Base-by-base conservation (phyloP, 2,797 vertebrate species). In the Discoglossus pictus region DNA sequence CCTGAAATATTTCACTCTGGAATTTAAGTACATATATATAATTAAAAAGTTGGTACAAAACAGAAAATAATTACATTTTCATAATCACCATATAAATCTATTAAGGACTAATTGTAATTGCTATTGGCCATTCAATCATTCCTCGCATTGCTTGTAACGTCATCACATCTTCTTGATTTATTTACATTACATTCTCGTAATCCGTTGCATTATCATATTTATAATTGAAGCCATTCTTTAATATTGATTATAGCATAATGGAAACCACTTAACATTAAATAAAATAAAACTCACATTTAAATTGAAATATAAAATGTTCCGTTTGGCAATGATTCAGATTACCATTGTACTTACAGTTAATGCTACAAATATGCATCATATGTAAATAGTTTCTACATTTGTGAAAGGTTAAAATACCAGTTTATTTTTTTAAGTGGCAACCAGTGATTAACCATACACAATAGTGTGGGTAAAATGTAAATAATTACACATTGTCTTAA, bases 201-300 rank as follows among this genome's bases (percentile, higher is more conserved):
- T 71, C 61, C 68, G 59, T 71, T 52, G 61, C 68, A 71, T 71
- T 71, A 71, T 64, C 61, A 71, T 71, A 71, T 71, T 64, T 59
- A 71, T 64, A 71, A 71, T 59, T 58, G 61, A 36, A 59, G 46
- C 44, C 68, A 71, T 64, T 63, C 44, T 50, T 71, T 71, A 59
- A 44, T 71, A 71, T 71, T 71, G 61, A 71, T 71, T 71, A 58
- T 54, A 70, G 46, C 61, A 52, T 71, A 71, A 71, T 71, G 68
- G 68, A 64, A 64, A 71, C 53, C 68, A 71, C 68, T 71, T 65
- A 71, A 59, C 68, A 71, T 71, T 71, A 71, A 71, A 71, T 71
- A 71, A 55, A 71, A 59, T 53, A 71, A 40, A 64, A n/a, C 52
- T 64, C 60, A 70, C 51, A 58, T 40, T 71, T 65, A 64, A 70